Evolutionary conservation across 2,113 vertebrate species (phyloP).

Genomic region (Procavia capensis): DNA sequence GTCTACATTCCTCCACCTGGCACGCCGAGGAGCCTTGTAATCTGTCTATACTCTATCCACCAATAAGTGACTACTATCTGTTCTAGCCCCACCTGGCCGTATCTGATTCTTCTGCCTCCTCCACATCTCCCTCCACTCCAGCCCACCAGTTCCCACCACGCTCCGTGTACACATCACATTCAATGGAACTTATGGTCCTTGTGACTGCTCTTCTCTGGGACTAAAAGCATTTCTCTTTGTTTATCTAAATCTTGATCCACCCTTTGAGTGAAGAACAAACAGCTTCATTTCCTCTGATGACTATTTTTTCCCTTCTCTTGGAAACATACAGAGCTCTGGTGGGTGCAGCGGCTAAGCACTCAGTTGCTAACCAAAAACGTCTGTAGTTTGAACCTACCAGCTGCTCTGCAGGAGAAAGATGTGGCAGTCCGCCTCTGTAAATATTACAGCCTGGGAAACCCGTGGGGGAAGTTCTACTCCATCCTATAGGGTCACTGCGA

Average conservation of each 20-base stretch:
- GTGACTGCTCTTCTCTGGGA: background rate
- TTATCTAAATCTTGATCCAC: background rate
- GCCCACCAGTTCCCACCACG: rapidly evolving
- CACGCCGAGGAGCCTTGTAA: background rate
- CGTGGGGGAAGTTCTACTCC: background rate
- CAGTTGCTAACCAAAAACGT: background rate
- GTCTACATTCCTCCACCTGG: background rate
- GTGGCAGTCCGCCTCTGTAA: background rate
- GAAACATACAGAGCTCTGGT: background rate
- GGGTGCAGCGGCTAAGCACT: background rate
- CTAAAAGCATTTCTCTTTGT: background rate
- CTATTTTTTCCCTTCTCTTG: background rate
- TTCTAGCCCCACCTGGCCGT: background rate
- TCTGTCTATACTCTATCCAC: background rate
- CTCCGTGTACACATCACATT: rapidly evolving
- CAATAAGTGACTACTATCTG: background rate
- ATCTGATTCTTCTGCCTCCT: rapidly evolving
- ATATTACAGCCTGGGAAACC: background rate
- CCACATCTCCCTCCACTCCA: background rate
- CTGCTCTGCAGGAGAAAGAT: background rate
- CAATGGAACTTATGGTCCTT: background rate
- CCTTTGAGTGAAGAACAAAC: background rate
- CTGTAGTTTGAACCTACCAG: background rate
- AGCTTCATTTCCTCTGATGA: background rate
- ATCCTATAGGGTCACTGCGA: background rate